Conservation (phyloP, 2,797 vertebrate species). For the Leptodactylus fallax region DNA sequence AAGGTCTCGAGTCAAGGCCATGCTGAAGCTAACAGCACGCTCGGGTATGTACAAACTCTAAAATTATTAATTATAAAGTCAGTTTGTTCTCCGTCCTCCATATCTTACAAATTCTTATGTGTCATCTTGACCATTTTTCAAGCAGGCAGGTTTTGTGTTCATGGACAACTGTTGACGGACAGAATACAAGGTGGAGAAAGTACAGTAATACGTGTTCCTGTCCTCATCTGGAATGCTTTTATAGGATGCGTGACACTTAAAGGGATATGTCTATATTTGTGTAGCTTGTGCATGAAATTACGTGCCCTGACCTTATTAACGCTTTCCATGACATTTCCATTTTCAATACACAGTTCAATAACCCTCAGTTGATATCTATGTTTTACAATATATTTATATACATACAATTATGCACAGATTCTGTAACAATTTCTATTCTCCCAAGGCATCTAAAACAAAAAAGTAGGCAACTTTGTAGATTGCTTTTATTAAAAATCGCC, state of each 20-base stretch:
- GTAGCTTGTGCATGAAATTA: background rate
- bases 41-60: background rate
- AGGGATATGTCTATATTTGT: background rate
- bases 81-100: constrained; percentile 12
- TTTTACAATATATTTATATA: too few species aligned
- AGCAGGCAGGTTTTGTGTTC: constrained; percentile 32
- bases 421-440: too few species aligned
- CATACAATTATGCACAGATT: too few species aligned
- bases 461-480: too few species aligned
- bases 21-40: background rate
- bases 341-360: background rate
- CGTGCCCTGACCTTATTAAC: background rate
- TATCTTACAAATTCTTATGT: constrained; percentile 49
- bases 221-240: constrained; percentile 17
- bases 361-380: too few species aligned
- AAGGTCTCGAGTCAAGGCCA: background rate
- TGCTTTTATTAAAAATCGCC: too few species aligned
- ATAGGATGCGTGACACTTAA: background rate
- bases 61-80: constrained; percentile 16
- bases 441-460: too few species aligned
- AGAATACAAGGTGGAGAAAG: constrained; percentile 25
- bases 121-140: constrained; percentile 55
- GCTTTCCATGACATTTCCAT: background rate
- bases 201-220: background rate
- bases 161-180: constrained; percentile 41